These are phyloP conservation scores for Myoxocephalus aenaeus DNA, from an alignment of 2,797 vertebrate genomes.

Conservation along the genomic window DNA sequence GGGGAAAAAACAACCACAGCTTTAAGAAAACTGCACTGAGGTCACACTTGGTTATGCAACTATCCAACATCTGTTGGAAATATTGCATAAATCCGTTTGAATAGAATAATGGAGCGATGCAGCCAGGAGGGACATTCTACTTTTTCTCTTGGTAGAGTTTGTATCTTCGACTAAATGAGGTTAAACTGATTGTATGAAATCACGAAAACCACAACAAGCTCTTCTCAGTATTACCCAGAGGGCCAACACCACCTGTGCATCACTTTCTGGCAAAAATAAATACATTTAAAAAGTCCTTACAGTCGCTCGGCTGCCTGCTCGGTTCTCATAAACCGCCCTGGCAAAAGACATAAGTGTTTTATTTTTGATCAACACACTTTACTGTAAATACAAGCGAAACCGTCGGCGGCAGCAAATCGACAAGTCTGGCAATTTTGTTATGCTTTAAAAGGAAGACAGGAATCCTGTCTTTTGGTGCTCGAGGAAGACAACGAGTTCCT, in stretches of 20 bases:
- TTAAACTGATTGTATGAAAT: not conserved
- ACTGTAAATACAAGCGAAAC: not conserved
- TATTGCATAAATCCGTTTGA: not conserved
- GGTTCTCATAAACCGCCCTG: not conserved
- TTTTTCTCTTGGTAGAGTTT: not conserved
- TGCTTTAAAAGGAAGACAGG: not conserved
- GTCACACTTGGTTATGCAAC: conserved; percentile 11
- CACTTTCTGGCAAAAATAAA: not conserved
- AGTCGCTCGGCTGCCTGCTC: not conserved
- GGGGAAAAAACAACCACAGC: not conserved
- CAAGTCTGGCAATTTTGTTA: not conserved
- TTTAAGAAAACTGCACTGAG: not conserved
- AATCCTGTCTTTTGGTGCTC: conserved; percentile 5
- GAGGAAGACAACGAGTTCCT: not conserved
- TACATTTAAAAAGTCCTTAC: not conserved
- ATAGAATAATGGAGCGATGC: not conserved
- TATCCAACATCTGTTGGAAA: conserved; percentile 43
- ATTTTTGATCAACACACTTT: not conserved
- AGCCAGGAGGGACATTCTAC: not conserved
- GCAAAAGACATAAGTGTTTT: not conserved
- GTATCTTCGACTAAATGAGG: not conserved
- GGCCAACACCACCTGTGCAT: not conserved
- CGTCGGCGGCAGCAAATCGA: not conserved
- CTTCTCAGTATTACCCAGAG: not conserved
- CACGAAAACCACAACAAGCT: not conserved